Base-by-base conservation (phyloP, 2,888 invertebrate species). In the Plagiodera versicolora region DNA sequence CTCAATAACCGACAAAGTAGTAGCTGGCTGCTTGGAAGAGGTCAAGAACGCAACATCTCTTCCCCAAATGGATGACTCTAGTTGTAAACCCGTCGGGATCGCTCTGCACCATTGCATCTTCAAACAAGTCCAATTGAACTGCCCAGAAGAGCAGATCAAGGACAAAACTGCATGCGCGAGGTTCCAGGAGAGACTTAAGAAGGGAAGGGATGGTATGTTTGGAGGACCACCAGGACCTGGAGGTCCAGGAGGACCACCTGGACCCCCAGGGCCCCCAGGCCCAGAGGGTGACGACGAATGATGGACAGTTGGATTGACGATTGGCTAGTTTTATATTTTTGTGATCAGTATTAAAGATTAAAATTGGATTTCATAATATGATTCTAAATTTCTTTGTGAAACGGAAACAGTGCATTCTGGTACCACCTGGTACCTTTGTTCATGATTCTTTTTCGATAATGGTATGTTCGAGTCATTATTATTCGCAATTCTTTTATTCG, bases 71-170 rank as follows among this genome's bases (percentile, higher is more conserved):
- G 71, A 71, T n/a, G 24, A 59, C 61, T 69, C 71, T 19, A 56
- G 70, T 32, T 81, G 80, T 67, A 79, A 78, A 70, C 76, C 78
- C 2, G 70, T 76, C 4, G 75, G 73, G 17, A 67, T 77, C 18
- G 74, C 74, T 59, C 70, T 78, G 46, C 72, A 70, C 32, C 77
- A 78, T 59, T 81, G 81, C 66, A 58, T 81, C 50, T 80, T 77
- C 72, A 75, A 72, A 60, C 76, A 80, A 67, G 69, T 79, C 60
- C 80, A 81, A 67, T 67, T 79, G 19, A 73, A 69, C 50, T 81
- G 81, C 66, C 80, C 81, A 14, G 75, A 73, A 46, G 79, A 80
- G 56, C 71, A 77, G 65, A 79, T 80, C 57, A 77, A 77, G 63
- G 78, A 80, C 60, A 67, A 74, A 56, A 74, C 74, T 56, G 64